Evolutionary conservation across 2,113 vertebrate genomes (phyloP), one percentile per base, ranked within the genome.

Genomic region (Eudyptes chrysolophus): DNA sequence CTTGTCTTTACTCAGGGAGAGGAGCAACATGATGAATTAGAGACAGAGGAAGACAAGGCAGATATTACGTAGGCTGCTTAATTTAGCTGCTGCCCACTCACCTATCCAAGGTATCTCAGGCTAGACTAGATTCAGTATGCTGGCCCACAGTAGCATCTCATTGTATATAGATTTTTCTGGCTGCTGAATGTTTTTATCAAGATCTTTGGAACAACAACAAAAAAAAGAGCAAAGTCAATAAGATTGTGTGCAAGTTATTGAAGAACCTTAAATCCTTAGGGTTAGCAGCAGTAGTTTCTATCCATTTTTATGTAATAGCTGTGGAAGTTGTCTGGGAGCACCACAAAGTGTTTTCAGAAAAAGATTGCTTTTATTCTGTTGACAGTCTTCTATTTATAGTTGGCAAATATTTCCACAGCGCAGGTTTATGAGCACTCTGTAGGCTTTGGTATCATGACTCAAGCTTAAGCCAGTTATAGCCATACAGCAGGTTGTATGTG

Each of bases 331-430:
- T 78, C 52, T 0, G 1, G 36, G 40, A 93, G 48, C 48, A 76
- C 30, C n/a, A 61, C 61, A 85, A 89, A 84, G 18, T 27, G 12
- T 87, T 95, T 95, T 91, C 60, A 87, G 78, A 84, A 76, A 75
- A 89, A 93, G 32, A 91, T 85, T 94, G 66, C 61, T 94, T 97
- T 94, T 85, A 87, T 83, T 86, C 20, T 4, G 30, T 49, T 79
- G 84, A 61, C 74, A 85, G 69, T 61, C n/a, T 93, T 89, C 92
- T 97, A 89, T 97, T 97, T 96, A 93, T 76, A 94, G 93, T 21
- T 92, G 81, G 87, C 81, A 92, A 96, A 96, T 85, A 92, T 94
- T 94, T 92, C 68, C 36, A 38, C 1, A 6, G 87, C 69, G 42
- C 48, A 46, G 52, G 84, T 95, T 94, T 76, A 82, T 89, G 87